Base-by-base conservation (phyloP, 2,113 vertebrate genomes). In the Podarcis cretensis region DNA sequence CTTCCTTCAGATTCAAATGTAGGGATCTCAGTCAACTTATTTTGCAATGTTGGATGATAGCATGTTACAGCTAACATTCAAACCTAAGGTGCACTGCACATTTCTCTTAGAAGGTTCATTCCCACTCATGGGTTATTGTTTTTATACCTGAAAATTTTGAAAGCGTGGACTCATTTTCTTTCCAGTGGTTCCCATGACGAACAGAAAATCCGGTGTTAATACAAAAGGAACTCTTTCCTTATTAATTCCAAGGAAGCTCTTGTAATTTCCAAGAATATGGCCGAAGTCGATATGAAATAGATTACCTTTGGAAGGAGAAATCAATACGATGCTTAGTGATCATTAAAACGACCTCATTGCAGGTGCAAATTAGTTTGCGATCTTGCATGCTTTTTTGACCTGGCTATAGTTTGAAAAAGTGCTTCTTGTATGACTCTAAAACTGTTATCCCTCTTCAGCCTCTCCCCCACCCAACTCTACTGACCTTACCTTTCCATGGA, bases 231-330 rank as follows among this genome's bases (percentile, higher is more conserved):
- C 99, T 96, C 98, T 98, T 92, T 99, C 99, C 94, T 99, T 99
- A 95, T 98, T 99, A 96, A 99, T 98, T 86, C 99, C 99, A 96
- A 99, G 97, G 94, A 99, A 99, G 91, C 98, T 99, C 97, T 99
- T 99, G 63, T 99, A 99, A 95, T 99, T 99, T 90, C 99, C 99
- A 96, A 99, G 98, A 96, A 99, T 99, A 96, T 99, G 99, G 59
- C 99, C 99, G 85, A 99, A 99, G 95, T 99, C 99, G 43, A 99
- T 99, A 94, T 99, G 99, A 95, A 99, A 99, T 48, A 99, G 98
- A 91, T 99, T 99, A 89, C 99, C 99, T 99, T 93, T 77, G 90
- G 84, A 87, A 93, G 63, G 94, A 92, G 83, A 92, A 84, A 84
- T n/a, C 83, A 93, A 48, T 57, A 77, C 95, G 89, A 96, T 2